phyloP scores from a whole-genome alignment of 2,113 vertebrate genomes.

The Antechinus stuartii region DNA sequence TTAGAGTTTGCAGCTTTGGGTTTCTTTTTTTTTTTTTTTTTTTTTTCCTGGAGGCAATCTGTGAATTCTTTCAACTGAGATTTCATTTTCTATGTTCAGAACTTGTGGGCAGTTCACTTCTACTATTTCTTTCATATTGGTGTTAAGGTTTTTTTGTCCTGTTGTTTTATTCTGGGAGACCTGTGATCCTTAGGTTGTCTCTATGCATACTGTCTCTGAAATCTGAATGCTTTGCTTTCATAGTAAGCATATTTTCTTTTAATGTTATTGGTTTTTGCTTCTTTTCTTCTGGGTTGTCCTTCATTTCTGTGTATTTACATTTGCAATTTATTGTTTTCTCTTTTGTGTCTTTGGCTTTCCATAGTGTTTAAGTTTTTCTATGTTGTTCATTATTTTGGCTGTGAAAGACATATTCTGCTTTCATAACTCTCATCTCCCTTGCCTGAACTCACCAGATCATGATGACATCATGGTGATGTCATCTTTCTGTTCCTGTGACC shows the following conservation, averaged over 20 bases:
- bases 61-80: background rate
- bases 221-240: background rate
- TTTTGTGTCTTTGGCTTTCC: background rate
- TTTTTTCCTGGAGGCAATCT: background rate
- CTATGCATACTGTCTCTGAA: background rate
- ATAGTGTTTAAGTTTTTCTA: background rate
- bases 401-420: background rate
- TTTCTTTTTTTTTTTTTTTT: background rate
- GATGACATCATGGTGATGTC: background rate
- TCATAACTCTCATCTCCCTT: background rate
- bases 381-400: background rate
- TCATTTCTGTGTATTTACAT: background rate
- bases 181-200: background rate
- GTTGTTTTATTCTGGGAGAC: background rate
- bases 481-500: background rate
- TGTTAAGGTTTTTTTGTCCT: background rate
- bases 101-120: background rate
- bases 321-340: background rate
- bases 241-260: background rate
- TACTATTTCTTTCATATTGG: background rate
- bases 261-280: background rate
- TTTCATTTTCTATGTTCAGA: background rate
- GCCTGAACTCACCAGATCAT: background rate
- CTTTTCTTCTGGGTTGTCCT: background rate
- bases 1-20: background rate